Evolutionary conservation across 2,888 invertebrate genomes (phyloP).

Genomic region (Zonitis immaculata): DNA sequence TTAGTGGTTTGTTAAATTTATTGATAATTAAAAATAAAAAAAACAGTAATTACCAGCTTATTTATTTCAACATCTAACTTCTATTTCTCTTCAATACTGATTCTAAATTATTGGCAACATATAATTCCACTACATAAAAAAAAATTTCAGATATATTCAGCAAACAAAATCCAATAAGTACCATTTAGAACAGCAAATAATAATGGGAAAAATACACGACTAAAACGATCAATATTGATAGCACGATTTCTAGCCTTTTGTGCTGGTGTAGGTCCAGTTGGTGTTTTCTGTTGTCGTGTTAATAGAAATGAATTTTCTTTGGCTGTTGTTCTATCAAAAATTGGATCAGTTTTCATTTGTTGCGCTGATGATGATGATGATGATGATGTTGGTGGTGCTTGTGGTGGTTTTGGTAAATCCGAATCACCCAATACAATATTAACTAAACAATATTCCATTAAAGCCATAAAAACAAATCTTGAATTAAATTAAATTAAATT

Average conservation of each 20-base stretch:
- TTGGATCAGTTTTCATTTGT: conserved; percentile 49
- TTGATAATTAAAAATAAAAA: too few relatives aligned
- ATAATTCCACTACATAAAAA: too few relatives aligned
- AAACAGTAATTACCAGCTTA: too few relatives aligned
- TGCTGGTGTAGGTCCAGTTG: conserved; percentile 52
- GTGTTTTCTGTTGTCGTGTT: conserved; percentile 37
- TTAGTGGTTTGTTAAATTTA: too few relatives aligned
- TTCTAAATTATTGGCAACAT: too few relatives aligned
- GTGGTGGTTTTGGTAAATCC: conserved; percentile 56
- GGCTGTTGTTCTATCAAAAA: conserved; percentile 53
- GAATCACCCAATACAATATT: conserved; percentile 78
- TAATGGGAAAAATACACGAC: conserved; percentile 66
- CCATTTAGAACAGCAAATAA: conserved; percentile 64
- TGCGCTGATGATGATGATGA: conserved; percentile 53
- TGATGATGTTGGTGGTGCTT: conserved; percentile 50
- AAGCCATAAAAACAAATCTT: conserved; percentile 84
- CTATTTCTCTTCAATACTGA: too few relatives aligned
- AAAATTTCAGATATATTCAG: conserved; percentile 65
- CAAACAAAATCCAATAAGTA: conserved; percentile 70
- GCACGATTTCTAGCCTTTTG: conserved; percentile 61
- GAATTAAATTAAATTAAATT: not conserved
- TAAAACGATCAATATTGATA: conserved; percentile 66
- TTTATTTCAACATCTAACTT: too few relatives aligned
- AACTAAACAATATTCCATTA: conserved; percentile 90
- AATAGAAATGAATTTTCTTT: conserved; percentile 49